Percentiles rank a stretch among this genome's conserved stretches.
phyloP scores from a whole-genome alignment of 2,888 invertebrate genomes.

The Calameuta idolon region DNA sequence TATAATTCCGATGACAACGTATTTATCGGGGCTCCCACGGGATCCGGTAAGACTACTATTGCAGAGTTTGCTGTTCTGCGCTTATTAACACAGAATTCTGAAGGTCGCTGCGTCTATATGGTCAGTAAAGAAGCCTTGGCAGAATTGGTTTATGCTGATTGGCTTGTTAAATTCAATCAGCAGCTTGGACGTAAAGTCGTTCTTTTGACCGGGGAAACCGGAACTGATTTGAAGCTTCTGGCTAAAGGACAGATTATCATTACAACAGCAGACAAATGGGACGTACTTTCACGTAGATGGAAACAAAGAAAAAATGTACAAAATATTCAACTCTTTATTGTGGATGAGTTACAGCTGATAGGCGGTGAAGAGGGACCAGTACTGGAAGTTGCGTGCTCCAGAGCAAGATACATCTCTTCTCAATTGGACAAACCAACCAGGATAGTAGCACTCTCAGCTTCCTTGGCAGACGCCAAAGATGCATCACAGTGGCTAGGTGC shows the following conservation, averaged over 20 bases:
- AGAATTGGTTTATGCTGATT: slow-evolving; percentile 89
- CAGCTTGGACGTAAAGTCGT: slow-evolving; percentile 88
- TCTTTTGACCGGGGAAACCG: slow-evolving; percentile 95
- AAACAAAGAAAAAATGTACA: slow-evolving; percentile 99
- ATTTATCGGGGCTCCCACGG: slow-evolving; percentile 93
- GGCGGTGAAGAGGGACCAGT: slow-evolving; percentile 94
- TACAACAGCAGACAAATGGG: slow-evolving; percentile 98
- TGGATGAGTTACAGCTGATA: slow-evolving; percentile 93
- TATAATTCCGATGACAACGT: slow-evolving; percentile 99
- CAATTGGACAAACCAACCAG: slow-evolving; percentile 91
- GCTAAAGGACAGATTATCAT: slow-evolving; percentile 96
- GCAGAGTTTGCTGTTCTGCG: slow-evolving; percentile 96
- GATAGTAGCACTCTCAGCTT: slow-evolving; percentile 93
- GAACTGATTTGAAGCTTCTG: slow-evolving; percentile 93
- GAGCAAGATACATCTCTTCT: slow-evolving; percentile 95
- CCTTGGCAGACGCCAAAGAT: slow-evolving; percentile 94
- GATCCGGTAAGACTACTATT: slow-evolving; percentile 93
- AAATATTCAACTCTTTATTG: slow-evolving; percentile 94
- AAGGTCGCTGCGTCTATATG: slow-evolving; percentile 92
- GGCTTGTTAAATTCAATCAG: slow-evolving; percentile 89
- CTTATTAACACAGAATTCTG: slow-evolving; percentile 79
- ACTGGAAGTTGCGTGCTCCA: slow-evolving; percentile 91
- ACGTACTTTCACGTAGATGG: slow-evolving; percentile 97
- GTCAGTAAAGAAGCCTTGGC: slow-evolving; percentile 94
- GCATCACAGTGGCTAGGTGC: slow-evolving; percentile 97